Evolutionary conservation across 92 coral and sea anemone genomes (phyloP).

Genomic region (Palythoa heliodiscus): DNA sequence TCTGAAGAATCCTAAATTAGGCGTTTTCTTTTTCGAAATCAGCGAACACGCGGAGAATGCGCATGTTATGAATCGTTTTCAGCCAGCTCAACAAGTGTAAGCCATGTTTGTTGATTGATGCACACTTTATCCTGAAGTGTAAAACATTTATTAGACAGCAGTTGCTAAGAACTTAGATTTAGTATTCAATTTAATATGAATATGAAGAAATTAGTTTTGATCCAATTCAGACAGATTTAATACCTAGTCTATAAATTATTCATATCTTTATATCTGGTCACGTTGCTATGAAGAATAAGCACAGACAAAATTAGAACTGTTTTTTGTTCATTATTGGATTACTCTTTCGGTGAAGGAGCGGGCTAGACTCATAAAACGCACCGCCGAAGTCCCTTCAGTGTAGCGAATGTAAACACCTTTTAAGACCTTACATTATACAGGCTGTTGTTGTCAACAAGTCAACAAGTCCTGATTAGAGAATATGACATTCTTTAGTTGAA

Average conservation of each 20-base stretch:
- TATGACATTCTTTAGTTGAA: background rate
- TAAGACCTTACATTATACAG: background rate
- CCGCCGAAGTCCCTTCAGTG: conserved; percentile 16
- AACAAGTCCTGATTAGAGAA: background rate
- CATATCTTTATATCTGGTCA: background rate
- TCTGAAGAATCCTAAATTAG: background rate
- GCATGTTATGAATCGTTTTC: background rate
- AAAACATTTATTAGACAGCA: background rate
- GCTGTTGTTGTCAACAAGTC: background rate
- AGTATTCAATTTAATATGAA: background rate
- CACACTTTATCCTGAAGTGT: background rate
- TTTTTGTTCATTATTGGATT: conserved; percentile 28
- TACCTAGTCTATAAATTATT: background rate
- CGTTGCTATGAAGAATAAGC: conserved; percentile 5
- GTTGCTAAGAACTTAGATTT: background rate
- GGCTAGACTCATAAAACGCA: conserved; percentile 2
- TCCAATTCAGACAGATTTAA: conserved; percentile 20
- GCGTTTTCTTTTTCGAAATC: background rate
- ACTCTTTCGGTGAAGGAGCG: conserved; percentile 14
- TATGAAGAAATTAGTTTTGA: conserved; percentile 8
- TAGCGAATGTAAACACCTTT: background rate
- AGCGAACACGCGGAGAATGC: conserved; percentile 19
- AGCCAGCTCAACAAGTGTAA: background rate
- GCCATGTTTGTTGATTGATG: background rate
- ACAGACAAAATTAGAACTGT: background rate